A percentile compares a stretch with the other conserved stretches of the same genome.
Conservation (phyloP, 2,797 vertebrate genomes). For the Labroides dimidiatus region DNA sequence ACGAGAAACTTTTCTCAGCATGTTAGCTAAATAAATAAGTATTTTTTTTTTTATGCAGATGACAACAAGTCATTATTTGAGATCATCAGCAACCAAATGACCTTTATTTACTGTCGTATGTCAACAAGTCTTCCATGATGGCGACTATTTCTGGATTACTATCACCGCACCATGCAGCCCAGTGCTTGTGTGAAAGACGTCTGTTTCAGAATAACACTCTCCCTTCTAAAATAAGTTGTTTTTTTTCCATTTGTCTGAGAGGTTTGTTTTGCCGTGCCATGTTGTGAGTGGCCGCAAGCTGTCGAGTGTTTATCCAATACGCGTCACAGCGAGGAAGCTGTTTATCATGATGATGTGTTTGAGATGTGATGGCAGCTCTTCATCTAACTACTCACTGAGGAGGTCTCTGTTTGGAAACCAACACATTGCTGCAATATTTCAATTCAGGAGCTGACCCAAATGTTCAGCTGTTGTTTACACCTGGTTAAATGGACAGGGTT, state of each 20-base stretch:
- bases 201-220: background rate
- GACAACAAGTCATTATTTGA: no score
- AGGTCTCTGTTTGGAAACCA: background rate
- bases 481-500: background rate
- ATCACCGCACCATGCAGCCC: no score
- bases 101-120: no score
- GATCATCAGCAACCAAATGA: no score
- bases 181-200: no score
- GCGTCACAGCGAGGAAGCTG: background rate
- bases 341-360: background rate
- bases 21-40: no score
- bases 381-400: background rate
- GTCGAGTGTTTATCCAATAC: background rate
- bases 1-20: no score
- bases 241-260: background rate
- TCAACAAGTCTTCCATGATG: no score
- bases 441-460: background rate
- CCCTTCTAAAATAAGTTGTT: background rate
- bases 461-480: background rate
- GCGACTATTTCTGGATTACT: no score
- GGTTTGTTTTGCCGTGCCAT: background rate
- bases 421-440: background rate
- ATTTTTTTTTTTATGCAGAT: no score
- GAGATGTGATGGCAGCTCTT: background rate
- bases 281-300: background rate